These are phyloP conservation scores for Atethmia centrago DNA, from an alignment of 2,888 invertebrate species.

Conservation along the genomic window DNA sequence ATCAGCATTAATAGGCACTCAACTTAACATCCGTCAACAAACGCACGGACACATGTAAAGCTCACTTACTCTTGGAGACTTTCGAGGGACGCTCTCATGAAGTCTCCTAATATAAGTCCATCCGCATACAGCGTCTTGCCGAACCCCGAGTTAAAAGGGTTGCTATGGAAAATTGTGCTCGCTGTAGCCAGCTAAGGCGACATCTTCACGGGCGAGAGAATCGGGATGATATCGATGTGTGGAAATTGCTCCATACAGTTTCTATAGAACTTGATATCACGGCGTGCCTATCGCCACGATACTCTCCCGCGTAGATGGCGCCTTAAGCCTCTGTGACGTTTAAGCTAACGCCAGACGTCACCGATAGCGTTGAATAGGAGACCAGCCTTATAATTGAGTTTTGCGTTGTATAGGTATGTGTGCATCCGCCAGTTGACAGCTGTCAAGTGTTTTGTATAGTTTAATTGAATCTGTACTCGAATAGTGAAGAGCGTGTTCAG, in stretches of 20 bases:
- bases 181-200: not conserved
- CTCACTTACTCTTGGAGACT: not conserved
- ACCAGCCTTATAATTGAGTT: not conserved
- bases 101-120: not conserved
- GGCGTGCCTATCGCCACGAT: no score
- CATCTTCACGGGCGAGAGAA: no score
- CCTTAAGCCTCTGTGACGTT: not conserved
- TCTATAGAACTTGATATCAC: no score
- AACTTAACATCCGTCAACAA: conserved; percentile 20
- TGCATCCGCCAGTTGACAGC: conserved; percentile 2
- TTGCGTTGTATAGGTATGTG: not conserved
- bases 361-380: not conserved
- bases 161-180: conserved; percentile 4
- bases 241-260: no score
- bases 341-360: not conserved
- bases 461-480: conserved; percentile 36
- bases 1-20: conserved; percentile 23
- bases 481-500: conserved; percentile 36
- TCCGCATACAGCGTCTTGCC: not conserved
- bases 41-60: conserved; percentile 10
- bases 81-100: not conserved
- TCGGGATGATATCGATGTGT: no score
- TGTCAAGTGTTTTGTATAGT: conserved; percentile 21
- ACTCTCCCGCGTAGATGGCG: no score
- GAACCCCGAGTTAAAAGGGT: not conserved